Conservation (phyloP, 2,888 invertebrate species). For the Caradrina clavipalpis region DNA sequence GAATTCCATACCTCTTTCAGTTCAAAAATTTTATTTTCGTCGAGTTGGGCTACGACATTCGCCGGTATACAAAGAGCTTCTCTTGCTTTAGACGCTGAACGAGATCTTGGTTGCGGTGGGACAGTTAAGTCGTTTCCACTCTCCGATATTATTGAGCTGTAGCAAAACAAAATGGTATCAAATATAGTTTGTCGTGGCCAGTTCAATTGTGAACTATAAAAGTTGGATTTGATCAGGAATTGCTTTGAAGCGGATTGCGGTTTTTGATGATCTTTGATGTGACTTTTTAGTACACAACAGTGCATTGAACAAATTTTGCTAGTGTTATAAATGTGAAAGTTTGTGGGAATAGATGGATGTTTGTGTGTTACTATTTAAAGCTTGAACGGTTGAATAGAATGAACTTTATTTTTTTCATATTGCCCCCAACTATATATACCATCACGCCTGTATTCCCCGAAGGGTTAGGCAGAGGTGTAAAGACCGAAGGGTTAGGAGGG, state of each 20-base stretch:
- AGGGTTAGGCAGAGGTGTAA: too few relatives aligned
- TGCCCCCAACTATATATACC: too few relatives aligned
- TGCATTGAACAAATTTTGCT: neutral
- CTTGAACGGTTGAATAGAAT: too few relatives aligned
- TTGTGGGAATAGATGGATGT: too few relatives aligned
- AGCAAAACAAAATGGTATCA: conserved; percentile 57
- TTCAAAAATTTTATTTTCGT: conserved; percentile 91
- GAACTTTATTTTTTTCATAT: too few relatives aligned
- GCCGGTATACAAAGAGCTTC: conserved; percentile 83
- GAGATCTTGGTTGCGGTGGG: conserved; percentile 76
- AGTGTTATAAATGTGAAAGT: too few relatives aligned
- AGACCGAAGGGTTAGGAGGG: too few relatives aligned
- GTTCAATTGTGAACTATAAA: conserved; percentile 23
- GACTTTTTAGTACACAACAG: neutral
- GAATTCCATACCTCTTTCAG: conserved; percentile 90
- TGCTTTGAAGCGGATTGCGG: conserved; percentile 1
- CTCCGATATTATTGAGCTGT: conserved; percentile 78
- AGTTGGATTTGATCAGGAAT: conserved; percentile 21
- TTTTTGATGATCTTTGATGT: neutral
- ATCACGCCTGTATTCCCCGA: too few relatives aligned
- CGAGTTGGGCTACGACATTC: conserved; percentile 90
- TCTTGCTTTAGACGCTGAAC: conserved; percentile 82
- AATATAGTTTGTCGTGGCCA: conserved; percentile 24
- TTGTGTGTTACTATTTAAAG: neutral
- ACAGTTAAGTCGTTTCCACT: conserved; percentile 74